Base-by-base conservation (phyloP, 2,888 invertebrate genomes). In the Eupithecia abbreviata region DNA sequence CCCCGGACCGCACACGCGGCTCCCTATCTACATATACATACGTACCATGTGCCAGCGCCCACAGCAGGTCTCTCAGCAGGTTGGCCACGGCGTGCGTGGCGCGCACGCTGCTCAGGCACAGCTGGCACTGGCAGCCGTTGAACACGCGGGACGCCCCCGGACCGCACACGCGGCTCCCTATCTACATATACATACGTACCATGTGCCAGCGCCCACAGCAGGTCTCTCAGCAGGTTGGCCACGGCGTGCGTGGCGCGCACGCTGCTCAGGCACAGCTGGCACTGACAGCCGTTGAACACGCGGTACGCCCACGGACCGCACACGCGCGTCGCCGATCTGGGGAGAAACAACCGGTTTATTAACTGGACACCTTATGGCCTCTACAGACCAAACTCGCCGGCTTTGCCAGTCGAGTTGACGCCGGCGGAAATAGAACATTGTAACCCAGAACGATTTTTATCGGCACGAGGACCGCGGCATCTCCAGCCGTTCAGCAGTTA, bases 221-320 rank as follows among this genome's bases (percentile, higher is more conserved):
- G 84, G 73, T 86, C 86, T 1, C 88, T 80, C 43, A 93, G 83
- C 78, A 90, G 84, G 4, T 83, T 82, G n/a, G 83, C 84, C 43
- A 93, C 83, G 2, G 91, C 87, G 10, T 82, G 82, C 30, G 86
- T 85, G 84, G 88, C 89, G 87, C 85, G 85, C 2, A 90, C 92
- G 47, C 90, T 86, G 72, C 90, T 90, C 76, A 94, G 85, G 77
- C 94, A 94, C 77, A 90, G 86, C 18, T 91, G 90, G 81, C 94
- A 94, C 87, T 93, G 93, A 84, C 94, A 94, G 2, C 90, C 91
- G 88, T 91, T 91, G 12, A 89, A 87, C 0, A 91, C 92, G 13
- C 91, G 90, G 86, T 93, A 94, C 85, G 90, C 87, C 94, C 94
- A 93, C 68, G 90, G 89, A 55, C 88, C 87, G 0, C 85, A 84